Percentiles rank a stretch among this genome's conserved stretches.
These are phyloP conservation scores for Sinocyclocheilus rhinocerous DNA, from an alignment of 2,113 vertebrate species.

Conservation along the genomic window DNA sequence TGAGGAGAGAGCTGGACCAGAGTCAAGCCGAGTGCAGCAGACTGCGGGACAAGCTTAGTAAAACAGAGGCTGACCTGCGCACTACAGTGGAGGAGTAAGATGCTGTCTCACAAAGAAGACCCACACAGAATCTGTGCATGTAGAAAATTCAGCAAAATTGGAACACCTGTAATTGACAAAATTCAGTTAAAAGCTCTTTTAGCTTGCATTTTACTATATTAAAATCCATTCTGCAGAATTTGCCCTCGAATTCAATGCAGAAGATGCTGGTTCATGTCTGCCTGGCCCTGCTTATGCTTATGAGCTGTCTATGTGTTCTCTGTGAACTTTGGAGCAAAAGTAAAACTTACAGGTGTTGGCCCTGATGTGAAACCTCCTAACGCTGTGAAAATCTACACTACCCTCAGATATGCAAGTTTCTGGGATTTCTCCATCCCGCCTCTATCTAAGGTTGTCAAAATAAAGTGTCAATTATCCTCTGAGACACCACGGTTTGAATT, in stretches of 20 bases:
- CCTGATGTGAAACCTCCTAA: not conserved
- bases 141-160: too few species aligned
- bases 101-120: not conserved
- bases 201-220: not conserved
- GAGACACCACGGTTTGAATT: conserved; percentile 7
- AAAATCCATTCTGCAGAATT: too few species aligned
- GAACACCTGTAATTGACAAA: not conserved
- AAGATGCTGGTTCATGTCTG: too few species aligned
- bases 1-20: conserved; percentile 76
- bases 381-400: not conserved
- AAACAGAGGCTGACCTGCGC: conserved; percentile 85
- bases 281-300: not conserved
- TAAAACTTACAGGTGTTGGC: not conserved
- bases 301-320: not conserved
- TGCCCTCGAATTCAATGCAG: too few species aligned
- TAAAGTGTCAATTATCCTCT: not conserved
- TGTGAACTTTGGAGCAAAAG: not conserved
- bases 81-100: conserved; percentile 91
- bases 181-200: too few species aligned
- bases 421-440: not conserved
- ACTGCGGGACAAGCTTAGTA: conserved; percentile 80
- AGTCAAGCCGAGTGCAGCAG: conserved; percentile 75
- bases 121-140: not conserved
- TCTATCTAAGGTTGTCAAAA: conserved; percentile 1
- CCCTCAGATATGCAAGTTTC: not conserved